phyloP scores from a whole-genome alignment of 2,888 invertebrate genomes.

The Epirrita christyi region DNA sequence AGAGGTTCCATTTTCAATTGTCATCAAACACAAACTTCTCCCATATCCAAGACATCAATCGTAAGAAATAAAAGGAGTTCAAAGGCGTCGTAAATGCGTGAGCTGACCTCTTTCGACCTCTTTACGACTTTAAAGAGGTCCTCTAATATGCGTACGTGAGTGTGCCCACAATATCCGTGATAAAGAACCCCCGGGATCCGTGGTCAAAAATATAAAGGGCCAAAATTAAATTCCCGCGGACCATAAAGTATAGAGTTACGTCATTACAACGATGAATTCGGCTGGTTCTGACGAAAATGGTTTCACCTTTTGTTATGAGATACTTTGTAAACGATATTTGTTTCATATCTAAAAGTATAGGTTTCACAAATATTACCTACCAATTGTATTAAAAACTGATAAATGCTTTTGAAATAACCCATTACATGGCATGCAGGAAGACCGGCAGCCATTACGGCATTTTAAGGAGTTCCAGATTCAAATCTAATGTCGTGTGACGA shows the following conservation, averaged over 20 bases:
- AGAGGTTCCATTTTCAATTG: constrained; percentile 23
- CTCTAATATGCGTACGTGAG: constrained; percentile 74
- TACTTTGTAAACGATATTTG: constrained; percentile 27
- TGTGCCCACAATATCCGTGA: constrained; percentile 60
- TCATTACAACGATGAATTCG: constrained; percentile 57
- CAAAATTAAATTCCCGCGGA: constrained; percentile 76
- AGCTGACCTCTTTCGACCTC: constrained; percentile 65
- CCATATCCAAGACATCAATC: constrained; percentile 46
- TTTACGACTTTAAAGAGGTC: constrained; percentile 69
- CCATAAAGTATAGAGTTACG: constrained; percentile 81
- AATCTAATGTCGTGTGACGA: constrained; percentile 78
- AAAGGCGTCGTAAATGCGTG: constrained; percentile 54
- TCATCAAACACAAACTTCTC: constrained; percentile 33
- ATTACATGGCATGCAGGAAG: constrained; percentile 45
- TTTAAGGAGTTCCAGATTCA: constrained; percentile 77
- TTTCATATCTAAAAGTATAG: not conserved
- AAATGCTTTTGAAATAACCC: not conserved
- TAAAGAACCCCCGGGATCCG: constrained; percentile 59
- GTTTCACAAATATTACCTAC: not conserved
- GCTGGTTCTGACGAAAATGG: constrained; percentile 23
- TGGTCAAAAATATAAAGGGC: constrained; percentile 78
- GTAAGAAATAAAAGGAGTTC: constrained; percentile 50
- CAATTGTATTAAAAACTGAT: not conserved
- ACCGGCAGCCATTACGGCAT: constrained; percentile 61
- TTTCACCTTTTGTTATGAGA: constrained; percentile 34